phyloP scores from a whole-genome alignment of 1,140 invertebrate species.

The Archivesica marissinica region DNA sequence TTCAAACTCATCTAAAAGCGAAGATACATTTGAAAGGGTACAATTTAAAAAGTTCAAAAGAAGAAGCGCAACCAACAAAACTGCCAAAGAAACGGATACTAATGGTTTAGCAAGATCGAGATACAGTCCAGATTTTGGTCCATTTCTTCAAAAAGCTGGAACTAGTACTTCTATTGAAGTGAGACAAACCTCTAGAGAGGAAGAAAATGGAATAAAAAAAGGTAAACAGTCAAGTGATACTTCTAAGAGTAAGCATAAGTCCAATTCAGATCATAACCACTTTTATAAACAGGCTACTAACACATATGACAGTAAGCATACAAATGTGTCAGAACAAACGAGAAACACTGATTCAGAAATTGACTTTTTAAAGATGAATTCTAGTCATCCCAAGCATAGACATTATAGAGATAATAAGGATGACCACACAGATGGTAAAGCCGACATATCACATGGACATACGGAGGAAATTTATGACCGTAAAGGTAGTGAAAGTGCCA shows the following conservation, averaged over 20 bases:
- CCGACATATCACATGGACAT: not conserved
- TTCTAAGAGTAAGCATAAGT: conserved; percentile 42
- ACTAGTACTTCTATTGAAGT: not conserved
- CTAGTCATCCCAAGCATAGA: not conserved
- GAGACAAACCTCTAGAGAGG: conserved; percentile 11
- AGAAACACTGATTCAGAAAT: not conserved
- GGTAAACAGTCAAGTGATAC: conserved; percentile 29
- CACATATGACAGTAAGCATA: not conserved
- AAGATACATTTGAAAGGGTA: conserved; percentile 14
- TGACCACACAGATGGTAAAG: not conserved
- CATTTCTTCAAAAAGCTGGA: conserved; percentile 59
- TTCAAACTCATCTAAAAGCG: not conserved
- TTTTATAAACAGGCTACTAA: not conserved
- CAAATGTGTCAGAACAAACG: not conserved
- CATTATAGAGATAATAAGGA: conserved; percentile 12
- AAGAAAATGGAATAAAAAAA: not conserved
- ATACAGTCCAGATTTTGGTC: conserved; percentile 57
- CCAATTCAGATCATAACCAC: not conserved
- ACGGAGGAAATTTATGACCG: not conserved
- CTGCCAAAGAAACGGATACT: not conserved
- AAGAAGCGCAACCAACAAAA: not conserved
- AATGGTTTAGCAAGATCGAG: conserved; percentile 5
- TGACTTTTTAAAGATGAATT: not conserved
- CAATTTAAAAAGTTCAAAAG: conserved; percentile 48
- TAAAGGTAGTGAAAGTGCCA: not conserved